Percentiles rank a stretch among this genome's conserved stretches.
These are phyloP conservation scores for Pipra filicauda DNA, from an alignment of 2,113 vertebrate genomes.

Conservation along the genomic window DNA sequence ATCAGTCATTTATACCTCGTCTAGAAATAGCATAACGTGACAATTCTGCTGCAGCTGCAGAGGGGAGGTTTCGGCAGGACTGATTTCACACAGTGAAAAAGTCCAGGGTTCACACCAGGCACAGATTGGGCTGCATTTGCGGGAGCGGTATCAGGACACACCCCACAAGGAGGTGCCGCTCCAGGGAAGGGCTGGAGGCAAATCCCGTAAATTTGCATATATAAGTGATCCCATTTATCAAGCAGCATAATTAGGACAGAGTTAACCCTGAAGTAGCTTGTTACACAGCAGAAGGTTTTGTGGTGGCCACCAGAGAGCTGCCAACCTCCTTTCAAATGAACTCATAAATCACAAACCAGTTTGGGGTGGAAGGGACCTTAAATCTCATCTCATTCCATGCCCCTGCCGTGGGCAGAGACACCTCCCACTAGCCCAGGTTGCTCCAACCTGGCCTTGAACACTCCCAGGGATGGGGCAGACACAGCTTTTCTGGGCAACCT, in stretches of 20 bases:
- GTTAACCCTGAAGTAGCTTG: not conserved
- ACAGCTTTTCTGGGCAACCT: not conserved
- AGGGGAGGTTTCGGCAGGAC: not conserved
- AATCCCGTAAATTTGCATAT: rapidly evolving
- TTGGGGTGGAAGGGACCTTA: not conserved
- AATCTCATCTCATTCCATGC: rapidly evolving
- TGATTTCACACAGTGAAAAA: rapidly evolving
- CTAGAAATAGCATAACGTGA: not conserved
- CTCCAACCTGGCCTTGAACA: not conserved
- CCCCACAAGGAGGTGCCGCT: rapidly evolving
- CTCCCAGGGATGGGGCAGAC: not conserved
- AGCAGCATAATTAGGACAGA: not conserved
- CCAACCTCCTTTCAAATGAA: not conserved
- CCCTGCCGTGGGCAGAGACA: not conserved
- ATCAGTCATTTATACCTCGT: not conserved
- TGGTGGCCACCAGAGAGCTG: rapidly evolving
- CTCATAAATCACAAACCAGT: rapidly evolving
- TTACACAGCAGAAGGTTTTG: not conserved
- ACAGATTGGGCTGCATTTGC: not conserved
- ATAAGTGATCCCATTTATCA: not conserved
- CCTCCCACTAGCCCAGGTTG: not conserved
- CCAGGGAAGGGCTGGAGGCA: not conserved
- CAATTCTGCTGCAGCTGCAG: not conserved
- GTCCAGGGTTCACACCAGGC: not conserved
- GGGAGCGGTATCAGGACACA: not conserved